Base-by-base conservation (phyloP, 2,888 invertebrate species). In the Torymus tubicola region DNA sequence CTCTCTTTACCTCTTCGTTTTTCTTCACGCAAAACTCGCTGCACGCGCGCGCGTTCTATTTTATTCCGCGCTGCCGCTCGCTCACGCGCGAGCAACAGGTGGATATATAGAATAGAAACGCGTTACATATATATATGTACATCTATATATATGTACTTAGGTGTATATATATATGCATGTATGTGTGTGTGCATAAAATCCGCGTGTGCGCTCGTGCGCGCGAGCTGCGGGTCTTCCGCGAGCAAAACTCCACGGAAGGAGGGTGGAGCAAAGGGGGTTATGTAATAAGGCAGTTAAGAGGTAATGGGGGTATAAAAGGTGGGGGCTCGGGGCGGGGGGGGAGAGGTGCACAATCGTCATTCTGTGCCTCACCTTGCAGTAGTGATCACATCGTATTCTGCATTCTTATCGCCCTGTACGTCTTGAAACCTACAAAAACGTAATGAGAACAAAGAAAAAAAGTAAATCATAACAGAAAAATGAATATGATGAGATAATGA, bases 351-450 rank as follows among this genome's bases (percentile, higher is more conserved):
- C 67, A 63, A 63, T 77, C 61, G 78, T 69, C 61, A 14, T 50
- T 72, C 67, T 79, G 78, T 76, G 81, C 79, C 78, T 90, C 89
- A 90, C 90, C 90, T 90, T 88, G 90, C 89, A 86, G 88, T 86
- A 80, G 90, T 90, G 86, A 90, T 88, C 87, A 90, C 90, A 86
- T 90, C 90, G 88, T 90, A 90, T 85, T 90, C 89, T 81, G 89
- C 89, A 84, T 86, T 86, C 87, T 89, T 90, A 90, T 90, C 89
- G 83, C 89, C 90, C 79, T 88, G 86, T 85, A 88, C 85, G 85
- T 88, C 88, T 86, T 87, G 85, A 85, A 89, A 88, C 90, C 90
- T 90, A 90, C 81, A 89, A 72, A 73, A 88, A 89, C 85, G 87
- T 83, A 78, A 82, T 78, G 80, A 82, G 78, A 88, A 89, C 86